These are phyloP conservation scores for Siderastrea radians DNA, from an alignment of 92 coral and sea anemone species.

Conservation along the genomic window DNA sequence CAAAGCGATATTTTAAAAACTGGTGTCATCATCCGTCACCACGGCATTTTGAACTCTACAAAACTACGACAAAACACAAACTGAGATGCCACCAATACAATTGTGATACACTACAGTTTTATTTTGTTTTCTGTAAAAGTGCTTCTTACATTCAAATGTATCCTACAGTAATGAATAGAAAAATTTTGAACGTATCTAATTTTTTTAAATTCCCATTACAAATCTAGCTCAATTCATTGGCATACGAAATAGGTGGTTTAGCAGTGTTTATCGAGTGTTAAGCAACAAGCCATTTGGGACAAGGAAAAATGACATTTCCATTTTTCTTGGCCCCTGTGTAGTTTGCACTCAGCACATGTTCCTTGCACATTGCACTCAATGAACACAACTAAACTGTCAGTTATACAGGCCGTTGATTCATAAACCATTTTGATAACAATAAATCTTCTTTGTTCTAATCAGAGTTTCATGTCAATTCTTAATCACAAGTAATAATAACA, in stretches of 20 bases:
- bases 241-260: not conserved
- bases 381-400: not conserved
- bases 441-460: not conserved
- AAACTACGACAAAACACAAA: not conserved
- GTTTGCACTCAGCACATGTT: not conserved
- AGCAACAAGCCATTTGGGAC: too few relatives aligned
- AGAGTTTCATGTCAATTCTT: not conserved
- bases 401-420: not conserved
- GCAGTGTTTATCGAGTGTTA: not conserved
- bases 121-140: not conserved
- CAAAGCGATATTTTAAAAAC: too few relatives aligned
- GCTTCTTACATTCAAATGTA: not conserved
- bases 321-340: too few relatives aligned
- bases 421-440: not conserved
- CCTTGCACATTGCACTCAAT: not conserved
- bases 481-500: not conserved
- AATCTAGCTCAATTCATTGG: not conserved
- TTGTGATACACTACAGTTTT: not conserved
- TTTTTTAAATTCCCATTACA: not conserved
- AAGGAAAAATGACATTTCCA: too few relatives aligned
- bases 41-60: not conserved
- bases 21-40: too few relatives aligned
- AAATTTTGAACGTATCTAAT: not conserved
- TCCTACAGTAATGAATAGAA: not conserved
- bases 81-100: not conserved